phyloP scores from a whole-genome alignment of 2,888 invertebrate species.

The Tipula confusa region DNA sequence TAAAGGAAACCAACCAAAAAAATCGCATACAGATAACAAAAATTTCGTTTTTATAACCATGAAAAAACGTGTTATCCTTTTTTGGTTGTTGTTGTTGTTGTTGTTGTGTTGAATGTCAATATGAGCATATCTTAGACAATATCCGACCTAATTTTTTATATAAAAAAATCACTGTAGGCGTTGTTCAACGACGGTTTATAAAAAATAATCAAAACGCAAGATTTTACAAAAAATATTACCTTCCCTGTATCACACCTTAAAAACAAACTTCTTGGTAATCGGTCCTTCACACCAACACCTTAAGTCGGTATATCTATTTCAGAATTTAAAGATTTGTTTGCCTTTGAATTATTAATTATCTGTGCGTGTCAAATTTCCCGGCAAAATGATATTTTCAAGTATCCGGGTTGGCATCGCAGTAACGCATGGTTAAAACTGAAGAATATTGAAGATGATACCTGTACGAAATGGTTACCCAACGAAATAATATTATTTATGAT shows the following conservation, averaged over 20 bases:
- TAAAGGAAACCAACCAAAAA: not conserved
- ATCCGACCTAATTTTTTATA: not conserved
- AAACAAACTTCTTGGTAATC: too few species aligned
- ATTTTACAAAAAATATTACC: too few species aligned
- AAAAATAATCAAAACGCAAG: not conserved
- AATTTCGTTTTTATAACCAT: not conserved
- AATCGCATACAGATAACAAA: not conserved
- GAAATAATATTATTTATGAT: not conserved
- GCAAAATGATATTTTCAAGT: too few species aligned
- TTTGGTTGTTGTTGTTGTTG: not conserved
- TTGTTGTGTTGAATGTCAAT: too few species aligned
- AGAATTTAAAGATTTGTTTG: too few species aligned
- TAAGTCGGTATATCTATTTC: too few species aligned
- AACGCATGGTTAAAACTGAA: too few species aligned
- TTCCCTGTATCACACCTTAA: too few species aligned
- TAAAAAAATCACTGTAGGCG: not conserved
- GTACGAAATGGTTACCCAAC: not conserved
- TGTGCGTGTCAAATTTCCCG: too few species aligned
- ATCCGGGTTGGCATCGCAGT: too few species aligned
- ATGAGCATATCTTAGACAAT: not conserved
- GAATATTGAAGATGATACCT: not conserved
- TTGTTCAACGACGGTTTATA: not conserved
- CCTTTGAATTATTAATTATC: too few species aligned
- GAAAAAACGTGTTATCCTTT: not conserved
- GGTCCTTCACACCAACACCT: too few species aligned